phyloP scores from a whole-genome alignment of 2,797 vertebrate species.

The Cynodonichthys magdalenae region DNA sequence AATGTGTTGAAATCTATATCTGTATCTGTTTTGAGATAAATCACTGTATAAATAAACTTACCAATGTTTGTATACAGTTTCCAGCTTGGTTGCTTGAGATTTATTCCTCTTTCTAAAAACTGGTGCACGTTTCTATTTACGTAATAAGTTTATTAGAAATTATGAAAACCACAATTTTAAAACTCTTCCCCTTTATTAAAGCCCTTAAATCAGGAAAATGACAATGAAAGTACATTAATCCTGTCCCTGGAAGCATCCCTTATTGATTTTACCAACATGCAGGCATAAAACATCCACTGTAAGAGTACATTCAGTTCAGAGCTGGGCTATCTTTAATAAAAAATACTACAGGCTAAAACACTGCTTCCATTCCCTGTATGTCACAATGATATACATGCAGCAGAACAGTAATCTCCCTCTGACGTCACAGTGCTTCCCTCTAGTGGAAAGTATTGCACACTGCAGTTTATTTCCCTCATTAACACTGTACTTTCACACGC shows the following conservation, averaged over 20 bases:
- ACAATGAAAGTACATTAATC: not conserved
- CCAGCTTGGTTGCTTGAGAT: not conserved
- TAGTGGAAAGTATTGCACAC: conserved; percentile 29
- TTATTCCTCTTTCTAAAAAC: not conserved
- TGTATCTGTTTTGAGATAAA: conserved; percentile 54
- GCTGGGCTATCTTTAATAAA: not conserved
- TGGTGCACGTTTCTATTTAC: not conserved
- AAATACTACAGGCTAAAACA: not conserved
- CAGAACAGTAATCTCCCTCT: not conserved
- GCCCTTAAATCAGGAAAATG: conserved; percentile 13
- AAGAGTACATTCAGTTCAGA: conserved; percentile 8
- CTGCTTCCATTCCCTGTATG: not conserved
- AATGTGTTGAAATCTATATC: conserved; percentile 40
- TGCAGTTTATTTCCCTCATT: conserved; percentile 4
- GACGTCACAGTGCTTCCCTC: conserved; percentile 53
- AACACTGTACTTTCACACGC: not conserved
- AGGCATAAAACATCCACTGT: not conserved
- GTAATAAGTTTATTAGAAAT: conserved; percentile 8
- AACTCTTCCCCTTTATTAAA: conserved; percentile 17
- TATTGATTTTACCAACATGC: not conserved
- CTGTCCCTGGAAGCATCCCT: conserved; percentile 1
- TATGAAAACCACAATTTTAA: conserved; percentile 4
- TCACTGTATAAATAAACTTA: conserved; percentile 62
- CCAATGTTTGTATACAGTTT: conserved; percentile 54
- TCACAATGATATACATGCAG: conserved; percentile 5